A percentile compares a stretch with the other conserved stretches of the same genome.
These are phyloP conservation scores for Nipponia nippon DNA, from an alignment of 2,113 vertebrate species.

Conservation along the genomic window DNA sequence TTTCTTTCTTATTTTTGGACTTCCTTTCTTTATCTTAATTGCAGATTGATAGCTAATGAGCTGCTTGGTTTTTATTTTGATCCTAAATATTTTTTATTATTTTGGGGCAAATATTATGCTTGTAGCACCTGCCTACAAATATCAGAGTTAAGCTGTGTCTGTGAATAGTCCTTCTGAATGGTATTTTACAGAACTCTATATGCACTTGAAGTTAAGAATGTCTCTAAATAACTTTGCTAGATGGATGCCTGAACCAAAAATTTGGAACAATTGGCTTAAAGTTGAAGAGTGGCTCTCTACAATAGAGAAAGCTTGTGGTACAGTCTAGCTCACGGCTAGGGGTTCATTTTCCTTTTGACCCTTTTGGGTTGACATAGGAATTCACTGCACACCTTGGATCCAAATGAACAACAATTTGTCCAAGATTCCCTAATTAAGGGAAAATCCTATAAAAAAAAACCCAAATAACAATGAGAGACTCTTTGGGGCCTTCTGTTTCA, in stretches of 20 bases:
- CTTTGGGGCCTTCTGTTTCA: background rate
- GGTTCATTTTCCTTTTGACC: background rate
- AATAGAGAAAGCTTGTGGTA: background rate
- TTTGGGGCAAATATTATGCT: background rate
- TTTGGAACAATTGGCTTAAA: background rate
- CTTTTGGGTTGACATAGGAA: background rate
- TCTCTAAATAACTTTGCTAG: background rate
- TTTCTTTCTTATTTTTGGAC: background rate
- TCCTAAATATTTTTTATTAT: background rate
- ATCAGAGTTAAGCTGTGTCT: background rate
- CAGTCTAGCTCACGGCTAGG: background rate
- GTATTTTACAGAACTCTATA: background rate
- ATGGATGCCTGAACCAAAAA: background rate
- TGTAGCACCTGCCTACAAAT: background rate
- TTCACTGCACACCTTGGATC: background rate
- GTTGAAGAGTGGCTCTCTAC: background rate
- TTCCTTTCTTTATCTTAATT: background rate
- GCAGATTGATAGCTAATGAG: background rate
- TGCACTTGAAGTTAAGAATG: background rate
- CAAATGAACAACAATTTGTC: background rate
- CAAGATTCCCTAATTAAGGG: background rate
- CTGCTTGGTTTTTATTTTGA: background rate
- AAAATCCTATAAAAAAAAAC: background rate
- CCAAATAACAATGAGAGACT: fast-evolving
- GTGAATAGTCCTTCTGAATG: background rate